These are phyloP conservation scores for Myrmophylax atrothorax DNA, from an alignment of 2,113 vertebrate genomes.

Conservation along the genomic window DNA sequence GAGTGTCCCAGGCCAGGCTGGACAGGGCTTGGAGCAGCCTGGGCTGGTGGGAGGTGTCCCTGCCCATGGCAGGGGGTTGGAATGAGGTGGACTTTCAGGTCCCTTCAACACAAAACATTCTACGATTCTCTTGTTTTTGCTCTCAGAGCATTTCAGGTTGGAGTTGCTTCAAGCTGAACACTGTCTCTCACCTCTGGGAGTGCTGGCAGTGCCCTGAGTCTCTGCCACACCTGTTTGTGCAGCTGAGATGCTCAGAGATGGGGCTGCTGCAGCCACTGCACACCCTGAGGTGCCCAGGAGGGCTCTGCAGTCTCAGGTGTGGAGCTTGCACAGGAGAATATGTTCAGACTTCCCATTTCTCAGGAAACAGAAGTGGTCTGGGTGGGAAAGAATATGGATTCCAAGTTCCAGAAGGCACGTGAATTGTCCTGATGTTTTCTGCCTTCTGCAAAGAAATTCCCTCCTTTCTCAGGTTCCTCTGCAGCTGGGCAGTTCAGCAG, in stretches of 20 bases:
- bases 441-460: not conserved
- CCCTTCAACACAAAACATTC: too few species aligned
- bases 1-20: not conserved
- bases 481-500: not conserved
- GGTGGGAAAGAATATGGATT: not conserved
- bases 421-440: not conserved
- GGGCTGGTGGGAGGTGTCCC: not conserved
- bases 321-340: not conserved
- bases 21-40: not conserved
- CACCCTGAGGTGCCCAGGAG: not conserved
- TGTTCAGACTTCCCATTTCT: not conserved
- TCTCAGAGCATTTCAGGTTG: not conserved
- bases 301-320: not conserved
- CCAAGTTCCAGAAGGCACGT: not conserved
- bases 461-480: not conserved
- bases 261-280: accelerated
- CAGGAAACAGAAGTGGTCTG: not conserved
- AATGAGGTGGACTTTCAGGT: accelerated
- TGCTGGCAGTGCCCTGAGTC: not conserved
- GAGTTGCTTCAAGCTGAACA: not conserved
- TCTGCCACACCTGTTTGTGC: not conserved
- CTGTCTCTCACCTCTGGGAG: not conserved
- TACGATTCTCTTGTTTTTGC: not conserved
- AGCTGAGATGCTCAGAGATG: not conserved
- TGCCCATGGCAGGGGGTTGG: not conserved